Base-by-base conservation (phyloP, 2,888 invertebrate species). In the Noctua pronuba region DNA sequence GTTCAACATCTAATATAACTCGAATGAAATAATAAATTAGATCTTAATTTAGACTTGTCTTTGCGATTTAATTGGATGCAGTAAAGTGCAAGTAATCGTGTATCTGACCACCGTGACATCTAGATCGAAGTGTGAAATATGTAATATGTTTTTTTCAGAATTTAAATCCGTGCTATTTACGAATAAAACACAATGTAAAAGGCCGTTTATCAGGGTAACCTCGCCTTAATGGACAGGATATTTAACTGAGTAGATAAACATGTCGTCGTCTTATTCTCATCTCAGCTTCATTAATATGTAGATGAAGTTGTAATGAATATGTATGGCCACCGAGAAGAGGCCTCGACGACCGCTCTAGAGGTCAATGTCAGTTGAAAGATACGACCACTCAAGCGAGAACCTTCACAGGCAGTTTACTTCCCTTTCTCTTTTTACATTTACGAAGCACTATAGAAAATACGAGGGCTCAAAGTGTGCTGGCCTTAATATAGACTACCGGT, bases 361-460 rank as follows among this genome's bases (percentile, higher is more conserved):
- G 95, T 95, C 95, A 96, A 95, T 95, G 95, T 95, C 95, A 93
- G 92, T 87, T 88, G 90, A 92, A 92, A 90, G 90, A 91, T 83
- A 87, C 90, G 90, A 88, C 93, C 93, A 93, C 58, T 89, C 67
- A 84, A 90, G 64, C 78, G 21, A 90, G 93, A 93, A 77, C 93
- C 89, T 88, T 88, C 79, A 83, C 84, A 78, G 84, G 88, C 89
- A 86, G 87, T 88, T 89, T 83, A 88, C 86, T 90, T 90, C 87
- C 91, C 90, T 91, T 90, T 90, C 90, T 90, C 89, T 86, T 76
- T 76, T 84, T 84, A 88, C 81, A 82, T 82, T 88, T 86, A 87
- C 79, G 80, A 84, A 86, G 79, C 79, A 88, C 73, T 85, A 86
- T 88, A 89, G 90, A 89, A 90, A 89, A 88, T 87, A 84, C 77